Base-by-base conservation (phyloP, 2,888 invertebrate species). In the Stenoptilia bipunctidactyla region DNA sequence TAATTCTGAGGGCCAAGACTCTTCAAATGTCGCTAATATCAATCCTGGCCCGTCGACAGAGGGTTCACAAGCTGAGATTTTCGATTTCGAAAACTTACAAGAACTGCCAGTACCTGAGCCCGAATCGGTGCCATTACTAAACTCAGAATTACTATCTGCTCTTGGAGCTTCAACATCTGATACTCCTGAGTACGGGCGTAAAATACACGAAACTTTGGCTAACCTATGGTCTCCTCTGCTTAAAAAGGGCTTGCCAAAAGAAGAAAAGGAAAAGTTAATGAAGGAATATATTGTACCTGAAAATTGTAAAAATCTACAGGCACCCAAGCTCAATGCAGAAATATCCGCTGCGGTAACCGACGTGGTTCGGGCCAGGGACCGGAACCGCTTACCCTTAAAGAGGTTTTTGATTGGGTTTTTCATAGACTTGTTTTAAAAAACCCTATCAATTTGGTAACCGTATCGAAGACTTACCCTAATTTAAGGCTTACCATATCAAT, bases 271-370 rank as follows among this genome's bases (percentile, higher is more conserved):
- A 2, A 43, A 45, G 27, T 10, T 45, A 8, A 10, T 42, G 2
- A 43, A 44, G 15, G 35, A 46, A 1, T 44, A 46, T 12, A 4
- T 38, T 0, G 13, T 43, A 12, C 40, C 44, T 1, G 34, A 39
- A 8, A 47, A 49, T 15, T 46, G 47, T 34, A 42, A 38, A 10
- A 27, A 45, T 6, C 38, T 49, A 15, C 15, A 41, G 36, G 47
- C 47, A 10, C 45, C 46, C 1, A 39, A 12, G 5, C 14, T 46
- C 4, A 46, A 48, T 33, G 8, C 37, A 3, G 45, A 49, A 34
- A 43, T 47, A 4, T 15, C 40, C 10, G 43, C 45, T 2, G 43
- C 43, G 6, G 14, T 45, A 3, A 1, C 40, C 1, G 45, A 45
- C 6, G 20, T 34, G 6, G 34, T 27, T 15, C 33, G 43, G 13